Evolutionary conservation across 2,113 vertebrate species (phyloP).

Genomic region (Monopterus albus): DNA sequence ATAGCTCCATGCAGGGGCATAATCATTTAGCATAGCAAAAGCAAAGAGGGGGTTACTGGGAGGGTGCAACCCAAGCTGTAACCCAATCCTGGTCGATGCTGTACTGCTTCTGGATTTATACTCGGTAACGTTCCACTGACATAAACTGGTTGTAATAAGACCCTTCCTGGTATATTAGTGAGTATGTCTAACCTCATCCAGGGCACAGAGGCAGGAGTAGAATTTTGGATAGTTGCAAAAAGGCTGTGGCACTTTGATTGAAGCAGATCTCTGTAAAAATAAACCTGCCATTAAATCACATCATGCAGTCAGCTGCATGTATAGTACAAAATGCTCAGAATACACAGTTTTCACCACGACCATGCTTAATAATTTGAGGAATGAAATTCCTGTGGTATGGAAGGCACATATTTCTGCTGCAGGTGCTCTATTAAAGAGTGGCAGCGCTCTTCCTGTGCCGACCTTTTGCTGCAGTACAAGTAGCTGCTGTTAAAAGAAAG

Average conservation of each 20-base stretch:
- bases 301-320: neutral
- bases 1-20: conserved; percentile 77
- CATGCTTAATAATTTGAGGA: conserved; percentile 7
- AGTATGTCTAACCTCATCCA: conserved; percentile 12
- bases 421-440: conserved; percentile 70
- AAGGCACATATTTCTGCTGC: conserved; percentile 70
- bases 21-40: conserved; percentile 74
- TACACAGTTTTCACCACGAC: neutral
- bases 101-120: conserved; percentile 57
- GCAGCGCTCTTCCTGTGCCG: conserved; percentile 55
- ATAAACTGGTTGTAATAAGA: conserved; percentile 47
- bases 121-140: conserved; percentile 63
- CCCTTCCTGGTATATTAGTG: conserved; percentile 17
- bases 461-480: conserved; percentile 50
- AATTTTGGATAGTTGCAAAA: conserved; percentile 47
- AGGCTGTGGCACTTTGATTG: conserved; percentile 56
- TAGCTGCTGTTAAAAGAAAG: conserved; percentile 62
- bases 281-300: conserved; percentile 61
- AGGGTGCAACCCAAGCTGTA: conserved; percentile 73
- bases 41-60: conserved; percentile 47
- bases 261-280: conserved; percentile 5
- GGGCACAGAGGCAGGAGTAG: conserved; percentile 1
- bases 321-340: neutral
- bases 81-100: conserved; percentile 59
- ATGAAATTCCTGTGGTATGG: conserved; percentile 53